Evolutionary conservation across 1,140 invertebrate species (phyloP).

Genomic region (Dendrolimus kikuchii): DNA sequence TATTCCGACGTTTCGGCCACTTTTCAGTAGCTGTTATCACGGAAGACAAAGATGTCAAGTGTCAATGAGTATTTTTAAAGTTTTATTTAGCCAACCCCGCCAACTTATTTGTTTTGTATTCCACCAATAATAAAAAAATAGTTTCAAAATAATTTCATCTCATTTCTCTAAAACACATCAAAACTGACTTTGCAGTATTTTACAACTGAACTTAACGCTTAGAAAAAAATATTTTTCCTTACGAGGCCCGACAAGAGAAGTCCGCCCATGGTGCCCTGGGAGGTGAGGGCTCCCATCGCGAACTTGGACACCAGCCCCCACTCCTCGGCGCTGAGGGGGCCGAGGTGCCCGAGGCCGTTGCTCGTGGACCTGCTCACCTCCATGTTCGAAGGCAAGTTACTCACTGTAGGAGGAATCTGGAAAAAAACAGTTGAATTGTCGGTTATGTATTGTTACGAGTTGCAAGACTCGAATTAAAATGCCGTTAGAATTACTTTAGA

Average conservation of each 20-base stretch:
- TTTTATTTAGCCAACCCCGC: too few relatives aligned
- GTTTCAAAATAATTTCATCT: too few relatives aligned
- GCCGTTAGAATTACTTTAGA: too few relatives aligned
- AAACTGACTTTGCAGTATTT: neutral
- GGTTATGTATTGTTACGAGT: too few relatives aligned
- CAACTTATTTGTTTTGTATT: too few relatives aligned
- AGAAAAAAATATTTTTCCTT: slow-evolving; percentile 46
- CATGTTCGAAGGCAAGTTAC: slow-evolving; percentile 61
- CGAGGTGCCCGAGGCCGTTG: slow-evolving; percentile 26
- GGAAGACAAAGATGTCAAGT: neutral
- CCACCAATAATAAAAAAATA: too few relatives aligned
- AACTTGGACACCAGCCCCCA: slow-evolving; percentile 83
- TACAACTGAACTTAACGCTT: neutral
- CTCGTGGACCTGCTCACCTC: slow-evolving; percentile 28
- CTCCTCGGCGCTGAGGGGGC: slow-evolving; percentile 75
- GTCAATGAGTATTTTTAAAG: too few relatives aligned
- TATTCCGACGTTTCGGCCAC: too few relatives aligned
- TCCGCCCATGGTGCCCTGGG: slow-evolving; percentile 90
- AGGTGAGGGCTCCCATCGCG: slow-evolving; percentile 84
- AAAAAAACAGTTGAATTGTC: slow-evolving; percentile 1
- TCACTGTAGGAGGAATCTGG: slow-evolving; percentile 69
- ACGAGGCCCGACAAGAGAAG: slow-evolving; percentile 89
- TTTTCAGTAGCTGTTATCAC: too few relatives aligned
- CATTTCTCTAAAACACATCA: too few relatives aligned
- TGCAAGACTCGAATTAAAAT: too few relatives aligned